Evolutionary conservation across 2,797 vertebrate genomes (phyloP).

Genomic region (Chromis chromis): DNA sequence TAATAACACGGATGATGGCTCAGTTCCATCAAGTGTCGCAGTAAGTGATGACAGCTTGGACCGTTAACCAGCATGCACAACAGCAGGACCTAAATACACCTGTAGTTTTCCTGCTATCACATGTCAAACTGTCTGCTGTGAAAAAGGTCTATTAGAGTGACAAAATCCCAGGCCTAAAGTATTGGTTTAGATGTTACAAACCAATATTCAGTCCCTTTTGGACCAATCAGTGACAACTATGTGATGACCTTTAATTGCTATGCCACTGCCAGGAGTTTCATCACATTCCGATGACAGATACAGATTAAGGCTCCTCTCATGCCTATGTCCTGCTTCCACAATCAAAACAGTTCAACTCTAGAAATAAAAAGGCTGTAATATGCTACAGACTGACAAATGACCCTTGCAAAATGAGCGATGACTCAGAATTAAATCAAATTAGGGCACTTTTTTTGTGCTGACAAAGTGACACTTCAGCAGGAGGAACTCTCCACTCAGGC

Average conservation of each 20-base stretch:
- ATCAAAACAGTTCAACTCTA: slow-evolving; percentile 5
- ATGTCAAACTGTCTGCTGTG: too few species aligned
- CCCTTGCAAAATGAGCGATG: slow-evolving; percentile 16
- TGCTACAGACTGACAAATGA: slow-evolving; percentile 25
- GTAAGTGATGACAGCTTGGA: neutral
- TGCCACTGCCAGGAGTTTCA: neutral
- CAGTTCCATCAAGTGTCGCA: too few species aligned
- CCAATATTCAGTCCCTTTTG: neutral
- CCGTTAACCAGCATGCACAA: neutral
- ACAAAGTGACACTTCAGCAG: slow-evolving; percentile 27
- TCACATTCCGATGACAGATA: slow-evolving; percentile 5
- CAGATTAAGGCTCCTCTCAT: neutral
- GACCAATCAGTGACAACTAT: neutral
- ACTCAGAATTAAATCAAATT: slow-evolving; percentile 34
- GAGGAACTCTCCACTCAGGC: slow-evolving; percentile 13
- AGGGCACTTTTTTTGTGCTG: slow-evolving; percentile 9
- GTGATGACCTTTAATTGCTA: slow-evolving; percentile 2
- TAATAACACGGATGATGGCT: too few species aligned
- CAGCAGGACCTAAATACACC: too few species aligned
- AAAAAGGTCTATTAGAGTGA: too few species aligned
- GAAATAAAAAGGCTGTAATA: slow-evolving; percentile 15
- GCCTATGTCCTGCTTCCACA: neutral
- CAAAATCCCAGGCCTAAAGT: too few species aligned
- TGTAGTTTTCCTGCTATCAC: too few species aligned
- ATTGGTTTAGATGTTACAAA: too few species aligned